Base-by-base conservation (phyloP, 2,888 invertebrate genomes). In the Marasmarcha lunaedactyla region DNA sequence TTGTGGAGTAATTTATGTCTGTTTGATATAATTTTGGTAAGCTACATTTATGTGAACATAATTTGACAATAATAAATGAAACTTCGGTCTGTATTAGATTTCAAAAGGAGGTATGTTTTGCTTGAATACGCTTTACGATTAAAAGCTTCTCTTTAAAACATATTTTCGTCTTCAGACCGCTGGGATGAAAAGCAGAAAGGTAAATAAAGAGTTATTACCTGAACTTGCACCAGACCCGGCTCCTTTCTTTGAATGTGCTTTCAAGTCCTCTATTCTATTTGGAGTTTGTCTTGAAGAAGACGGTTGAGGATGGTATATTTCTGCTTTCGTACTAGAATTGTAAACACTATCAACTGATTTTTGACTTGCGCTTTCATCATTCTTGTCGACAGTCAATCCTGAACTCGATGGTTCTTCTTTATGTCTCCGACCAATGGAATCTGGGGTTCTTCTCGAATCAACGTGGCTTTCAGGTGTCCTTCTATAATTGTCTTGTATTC, bases 151-250 rank as follows among this genome's bases (percentile, higher is more conserved):
- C n/a, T n/a, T n/a, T n/a, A n/a, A n/a, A n/a, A n/a, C n/a, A n/a
- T n/a, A n/a, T n/a, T n/a, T n/a, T n/a, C n/a, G n/a, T n/a, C n/a
- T n/a, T n/a, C n/a, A n/a, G n/a, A n/a, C n/a, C n/a, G 20, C 20
- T 20, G 20, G 20, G 20, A 5, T 7, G 7, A 20, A 7, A 20
- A 20, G 7, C 7, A n/a, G n/a, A 20, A 20, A 20, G 7, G 20
- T 20, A 20, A 20, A 20, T 7, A 20, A 7, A 20, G 20, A 30
- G 35, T 33, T 44, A 35, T 42, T 57, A 84, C 84, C 84, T 65
- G 88, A 88, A 63, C 89, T 89, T 15, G 87, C 87, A 2, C 86
- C 87, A 9, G 88, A 88, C 12, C 87, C 86, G 1, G 85, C 71
- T 9, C 73, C 74, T 47, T 81, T 81, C 50, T 79, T 81, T 7